Conservation (phyloP, 2,888 invertebrate species). For the Eubasilissa splendida region DNA sequence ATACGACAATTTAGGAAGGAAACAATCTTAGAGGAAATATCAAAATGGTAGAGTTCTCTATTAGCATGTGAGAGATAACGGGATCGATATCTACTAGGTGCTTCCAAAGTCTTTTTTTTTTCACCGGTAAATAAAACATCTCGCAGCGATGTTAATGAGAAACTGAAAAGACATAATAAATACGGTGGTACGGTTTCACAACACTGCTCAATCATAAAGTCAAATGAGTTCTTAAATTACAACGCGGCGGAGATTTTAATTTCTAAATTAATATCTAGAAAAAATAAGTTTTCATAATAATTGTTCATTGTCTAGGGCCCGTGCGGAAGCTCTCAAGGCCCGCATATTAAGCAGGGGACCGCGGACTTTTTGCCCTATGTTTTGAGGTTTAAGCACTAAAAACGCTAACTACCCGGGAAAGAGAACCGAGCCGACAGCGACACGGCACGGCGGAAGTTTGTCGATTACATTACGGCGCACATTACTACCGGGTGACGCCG, state of each 20-base stretch:
- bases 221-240: not conserved
- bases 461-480: constrained; percentile 12
- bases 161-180: no score
- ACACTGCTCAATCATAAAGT: not conserved
- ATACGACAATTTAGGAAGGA: no score
- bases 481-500: no score
- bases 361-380: constrained; percentile 25
- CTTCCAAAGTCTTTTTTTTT: no score
- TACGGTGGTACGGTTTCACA: no score
- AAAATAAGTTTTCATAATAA: not conserved
- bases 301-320: not conserved
- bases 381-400: constrained; percentile 19
- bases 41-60: no score
- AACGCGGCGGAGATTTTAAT: not conserved
- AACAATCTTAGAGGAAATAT: no score
- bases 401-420: constrained; percentile 27
- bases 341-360: constrained; percentile 13
- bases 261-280: not conserved
- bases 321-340: not conserved
- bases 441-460: not conserved
- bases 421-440: constrained; percentile 15
- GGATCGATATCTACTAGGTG: no score
- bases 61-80: no score
- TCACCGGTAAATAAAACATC: no score
- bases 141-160: no score